phyloP scores from a whole-genome alignment of 2,888 invertebrate species.

The Dryomyza anilis region DNA sequence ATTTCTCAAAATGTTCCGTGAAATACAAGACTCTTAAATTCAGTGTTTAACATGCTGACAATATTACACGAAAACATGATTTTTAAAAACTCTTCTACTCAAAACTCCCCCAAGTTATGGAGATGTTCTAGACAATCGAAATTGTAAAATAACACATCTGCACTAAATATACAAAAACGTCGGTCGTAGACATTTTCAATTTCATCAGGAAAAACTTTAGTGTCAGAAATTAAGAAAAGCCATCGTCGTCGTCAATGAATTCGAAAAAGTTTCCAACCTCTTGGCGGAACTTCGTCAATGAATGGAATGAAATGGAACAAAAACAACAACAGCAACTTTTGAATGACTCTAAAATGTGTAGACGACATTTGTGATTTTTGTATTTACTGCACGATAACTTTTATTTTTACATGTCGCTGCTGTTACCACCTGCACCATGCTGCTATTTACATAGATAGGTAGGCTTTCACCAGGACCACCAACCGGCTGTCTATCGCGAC shows the following conservation, averaged over 20 bases:
- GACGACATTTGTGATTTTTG: neutral
- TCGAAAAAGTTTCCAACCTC: slow-evolving; percentile 3
- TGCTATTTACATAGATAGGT: neutral
- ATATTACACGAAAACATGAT: too few species aligned
- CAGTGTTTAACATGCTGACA: too few species aligned
- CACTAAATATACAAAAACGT: neutral
- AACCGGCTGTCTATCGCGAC: neutral
- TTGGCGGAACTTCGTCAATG: too few species aligned
- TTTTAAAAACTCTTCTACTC: too few species aligned
- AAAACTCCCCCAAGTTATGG: too few species aligned
- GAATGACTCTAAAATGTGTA: too few species aligned
- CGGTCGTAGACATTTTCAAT: slow-evolving; percentile 3
- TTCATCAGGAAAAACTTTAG: slow-evolving; percentile 27
- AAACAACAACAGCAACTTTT: too few species aligned
- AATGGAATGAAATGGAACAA: too few species aligned
- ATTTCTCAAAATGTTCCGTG: too few species aligned
- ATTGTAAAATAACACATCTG: slow-evolving; percentile 16
- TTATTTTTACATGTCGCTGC: neutral
- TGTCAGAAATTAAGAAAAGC: slow-evolving; percentile 27
- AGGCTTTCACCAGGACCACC: neutral
- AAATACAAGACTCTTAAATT: too few species aligned
- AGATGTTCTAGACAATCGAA: slow-evolving; percentile 6
- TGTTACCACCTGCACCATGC: neutral
- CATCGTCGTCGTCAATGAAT: slow-evolving; percentile 21
- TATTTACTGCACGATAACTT: neutral